Evolutionary conservation across 2,113 vertebrate genomes (phyloP).

Genomic region (Ammospiza nelsoni): DNA sequence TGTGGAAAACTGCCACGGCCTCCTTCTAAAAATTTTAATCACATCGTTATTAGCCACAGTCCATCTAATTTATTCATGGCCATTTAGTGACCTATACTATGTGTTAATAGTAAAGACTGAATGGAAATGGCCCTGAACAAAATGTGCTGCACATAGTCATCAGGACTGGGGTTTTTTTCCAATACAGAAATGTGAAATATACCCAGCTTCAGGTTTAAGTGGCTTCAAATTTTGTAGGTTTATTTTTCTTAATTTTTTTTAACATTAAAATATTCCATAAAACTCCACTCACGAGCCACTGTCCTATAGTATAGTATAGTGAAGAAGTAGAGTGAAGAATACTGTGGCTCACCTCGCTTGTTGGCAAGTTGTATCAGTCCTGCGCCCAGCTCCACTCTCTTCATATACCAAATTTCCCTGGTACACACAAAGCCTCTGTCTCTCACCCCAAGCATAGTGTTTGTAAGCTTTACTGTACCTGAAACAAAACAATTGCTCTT

Average conservation of each 20-base stretch:
- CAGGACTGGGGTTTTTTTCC: not conserved
- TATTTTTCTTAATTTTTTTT: not conserved
- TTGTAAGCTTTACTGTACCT: not conserved
- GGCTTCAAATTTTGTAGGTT: not conserved
- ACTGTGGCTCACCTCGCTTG: not conserved
- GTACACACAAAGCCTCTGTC: not conserved
- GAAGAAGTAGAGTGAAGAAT: not conserved
- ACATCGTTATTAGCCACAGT: not conserved
- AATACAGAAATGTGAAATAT: not conserved
- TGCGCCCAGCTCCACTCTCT: not conserved
- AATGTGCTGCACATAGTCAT: not conserved
- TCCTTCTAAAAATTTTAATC: not conserved
- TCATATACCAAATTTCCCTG: not conserved
- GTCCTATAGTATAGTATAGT: not conserved
- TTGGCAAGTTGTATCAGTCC: not conserved
- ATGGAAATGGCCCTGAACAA: not conserved
- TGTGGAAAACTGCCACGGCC: constrained; percentile 2
- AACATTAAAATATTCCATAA: not conserved
- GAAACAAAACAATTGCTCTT: not conserved
- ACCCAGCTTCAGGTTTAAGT: not conserved
- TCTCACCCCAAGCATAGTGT: not conserved
- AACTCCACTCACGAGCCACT: not conserved
- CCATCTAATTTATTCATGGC: not conserved
- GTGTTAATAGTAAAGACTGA: not conserved
- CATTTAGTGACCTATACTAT: not conserved